Percentiles rank a stretch among this genome's conserved stretches.
These are phyloP conservation scores for Liparis tanakae DNA, from an alignment of 2,797 vertebrate species.

Conservation along the genomic window DNA sequence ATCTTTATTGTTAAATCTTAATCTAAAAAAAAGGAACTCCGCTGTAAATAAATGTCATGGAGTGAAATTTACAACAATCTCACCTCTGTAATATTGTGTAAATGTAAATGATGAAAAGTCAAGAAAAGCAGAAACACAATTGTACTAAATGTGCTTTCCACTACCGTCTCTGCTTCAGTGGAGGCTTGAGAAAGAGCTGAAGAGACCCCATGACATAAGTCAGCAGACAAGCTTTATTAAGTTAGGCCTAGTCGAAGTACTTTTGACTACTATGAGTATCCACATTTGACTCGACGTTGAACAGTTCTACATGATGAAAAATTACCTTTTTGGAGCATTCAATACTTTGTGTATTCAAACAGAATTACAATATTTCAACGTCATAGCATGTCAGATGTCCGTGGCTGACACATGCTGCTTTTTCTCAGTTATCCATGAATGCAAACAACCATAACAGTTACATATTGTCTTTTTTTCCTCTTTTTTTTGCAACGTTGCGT, in stretches of 20 bases:
- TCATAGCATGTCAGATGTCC: neutral
- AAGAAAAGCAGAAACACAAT: neutral
- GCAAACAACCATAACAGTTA: neutral
- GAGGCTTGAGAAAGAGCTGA: constrained; percentile 53
- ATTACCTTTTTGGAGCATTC: neutral
- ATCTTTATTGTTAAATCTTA: neutral
- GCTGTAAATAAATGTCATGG: neutral
- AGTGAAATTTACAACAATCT: neutral
- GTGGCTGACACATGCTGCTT: neutral
- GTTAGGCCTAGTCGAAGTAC: constrained; percentile 36
- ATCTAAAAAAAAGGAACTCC: neutral
- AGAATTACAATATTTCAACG: neutral
- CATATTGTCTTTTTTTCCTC: neutral
- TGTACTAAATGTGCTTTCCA: neutral
- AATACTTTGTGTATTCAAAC: neutral
- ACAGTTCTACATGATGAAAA: neutral
- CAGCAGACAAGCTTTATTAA: constrained; percentile 50
- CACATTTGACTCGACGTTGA: neutral
- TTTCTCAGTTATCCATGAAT: neutral
- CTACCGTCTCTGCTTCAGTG: constrained; percentile 10
- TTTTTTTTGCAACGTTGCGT: neutral
- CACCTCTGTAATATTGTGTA: neutral
- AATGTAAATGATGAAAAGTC: neutral
- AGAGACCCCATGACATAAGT: constrained; percentile 67
- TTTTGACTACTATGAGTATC: constrained; percentile 1